Conservation (phyloP, 2,888 invertebrate genomes). For the Leucophora obtusa region DNA sequence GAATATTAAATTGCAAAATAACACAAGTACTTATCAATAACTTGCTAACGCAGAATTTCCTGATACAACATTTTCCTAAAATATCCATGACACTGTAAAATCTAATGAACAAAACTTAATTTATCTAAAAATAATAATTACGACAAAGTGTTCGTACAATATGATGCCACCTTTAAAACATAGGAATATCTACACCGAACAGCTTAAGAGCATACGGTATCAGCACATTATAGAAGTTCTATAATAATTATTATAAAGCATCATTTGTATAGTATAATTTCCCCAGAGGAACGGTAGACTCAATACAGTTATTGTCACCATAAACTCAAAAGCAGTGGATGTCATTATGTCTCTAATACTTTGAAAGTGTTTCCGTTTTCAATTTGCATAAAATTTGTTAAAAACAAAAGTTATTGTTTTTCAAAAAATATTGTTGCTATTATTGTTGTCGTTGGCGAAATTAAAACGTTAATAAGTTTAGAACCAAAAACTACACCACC, state of each 20-base stretch:
- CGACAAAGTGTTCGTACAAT: conserved; percentile 60
- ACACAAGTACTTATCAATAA: too few species aligned
- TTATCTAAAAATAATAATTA: conserved; percentile 74
- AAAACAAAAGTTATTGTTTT: conserved; percentile 57
- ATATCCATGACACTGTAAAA: conserved; percentile 70
- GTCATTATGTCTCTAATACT: conserved; percentile 65
- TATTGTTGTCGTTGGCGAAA: conserved; percentile 63
- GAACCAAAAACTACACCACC: conserved; percentile 15
- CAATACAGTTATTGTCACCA: conserved; percentile 36
- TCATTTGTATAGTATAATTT: conserved; percentile 57
- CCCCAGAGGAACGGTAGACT: conserved; percentile 39
- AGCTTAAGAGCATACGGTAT: conserved; percentile 44
- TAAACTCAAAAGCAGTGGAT: conserved; percentile 55
- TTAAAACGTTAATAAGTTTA: conserved; percentile 72
- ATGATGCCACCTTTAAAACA: conserved; percentile 43
- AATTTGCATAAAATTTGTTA: conserved; percentile 78
- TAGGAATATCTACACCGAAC: conserved; percentile 21
- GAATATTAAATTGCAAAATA: too few species aligned
- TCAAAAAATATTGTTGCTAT: conserved; percentile 49
- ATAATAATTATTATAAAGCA: conserved; percentile 54
- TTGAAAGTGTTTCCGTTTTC: conserved; percentile 77
- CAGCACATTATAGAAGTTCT: conserved; percentile 32
- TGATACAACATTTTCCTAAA: background rate
- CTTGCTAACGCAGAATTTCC: background rate
- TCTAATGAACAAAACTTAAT: conserved; percentile 77